These are phyloP conservation scores for Saturnia japonica DNA, from an alignment of 2,888 invertebrate species.

Conservation along the genomic window DNA sequence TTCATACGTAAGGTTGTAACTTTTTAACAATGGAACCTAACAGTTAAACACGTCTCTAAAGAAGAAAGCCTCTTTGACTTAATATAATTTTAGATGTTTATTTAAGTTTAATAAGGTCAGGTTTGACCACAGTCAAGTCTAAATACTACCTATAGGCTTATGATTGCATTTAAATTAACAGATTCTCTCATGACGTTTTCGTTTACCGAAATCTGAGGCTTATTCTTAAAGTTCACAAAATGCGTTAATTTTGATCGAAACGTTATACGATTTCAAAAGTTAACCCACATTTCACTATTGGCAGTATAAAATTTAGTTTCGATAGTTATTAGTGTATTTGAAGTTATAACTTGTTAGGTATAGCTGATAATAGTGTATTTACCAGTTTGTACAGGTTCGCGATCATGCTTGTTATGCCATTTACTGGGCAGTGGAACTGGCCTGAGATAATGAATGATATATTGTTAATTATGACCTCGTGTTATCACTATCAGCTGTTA, in stretches of 20 bases:
- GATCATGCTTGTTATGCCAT: constrained; percentile 28
- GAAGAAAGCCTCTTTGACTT: too few species aligned
- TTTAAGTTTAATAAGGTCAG: too few species aligned
- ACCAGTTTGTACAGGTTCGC: constrained; percentile 13
- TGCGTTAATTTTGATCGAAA: background rate
- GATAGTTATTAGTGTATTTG: background rate
- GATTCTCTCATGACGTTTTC: background rate
- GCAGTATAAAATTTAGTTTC: background rate
- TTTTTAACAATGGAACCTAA: too few species aligned
- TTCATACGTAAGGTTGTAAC: too few species aligned
- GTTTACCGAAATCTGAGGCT: background rate
- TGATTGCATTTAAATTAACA: too few species aligned
- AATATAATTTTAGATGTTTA: too few species aligned
- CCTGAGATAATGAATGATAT: constrained; percentile 36
- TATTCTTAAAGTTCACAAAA: background rate
- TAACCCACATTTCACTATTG: background rate
- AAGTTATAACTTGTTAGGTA: background rate
- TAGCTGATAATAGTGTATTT: background rate
- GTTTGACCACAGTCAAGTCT: too few species aligned
- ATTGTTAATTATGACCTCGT: constrained; percentile 30
- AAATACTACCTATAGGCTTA: too few species aligned
- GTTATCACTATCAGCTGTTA: constrained; percentile 35
- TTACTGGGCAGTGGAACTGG: constrained; percentile 29
- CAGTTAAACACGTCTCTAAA: too few species aligned
- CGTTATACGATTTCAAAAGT: background rate